A percentile compares a stretch with the other conserved stretches of the same genome.
Conservation (phyloP, 2,797 vertebrate species). For the Hydrolagus colliei region DNA sequence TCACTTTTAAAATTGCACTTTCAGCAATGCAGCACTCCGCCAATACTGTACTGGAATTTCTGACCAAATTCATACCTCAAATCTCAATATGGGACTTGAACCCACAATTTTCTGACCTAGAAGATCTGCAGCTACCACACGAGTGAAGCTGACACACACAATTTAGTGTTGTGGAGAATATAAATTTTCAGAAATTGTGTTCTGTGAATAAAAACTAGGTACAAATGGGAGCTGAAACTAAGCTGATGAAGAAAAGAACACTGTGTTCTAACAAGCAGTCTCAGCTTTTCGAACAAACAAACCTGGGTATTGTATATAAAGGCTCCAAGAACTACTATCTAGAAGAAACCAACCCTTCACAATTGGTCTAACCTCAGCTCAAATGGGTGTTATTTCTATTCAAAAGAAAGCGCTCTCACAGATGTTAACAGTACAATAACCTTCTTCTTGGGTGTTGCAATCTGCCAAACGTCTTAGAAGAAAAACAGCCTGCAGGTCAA, state of each 20-base stretch:
- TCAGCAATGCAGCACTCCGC: too few species aligned
- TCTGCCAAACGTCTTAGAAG: background rate
- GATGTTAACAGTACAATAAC: background rate
- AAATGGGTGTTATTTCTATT: background rate
- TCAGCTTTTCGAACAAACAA: constrained; percentile 48
- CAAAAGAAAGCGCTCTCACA: background rate
- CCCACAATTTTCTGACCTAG: too few species aligned
- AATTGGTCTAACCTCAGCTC: background rate
- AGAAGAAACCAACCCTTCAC: constrained; percentile 23
- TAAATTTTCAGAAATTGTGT: constrained; percentile 16
- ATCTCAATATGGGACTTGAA: too few species aligned
- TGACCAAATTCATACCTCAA: too few species aligned
- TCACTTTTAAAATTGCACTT: too few species aligned
- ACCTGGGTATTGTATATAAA: constrained; percentile 33
- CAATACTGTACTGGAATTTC: too few species aligned
- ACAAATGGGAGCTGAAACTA: constrained; percentile 18
- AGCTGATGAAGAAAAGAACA: constrained; percentile 52
- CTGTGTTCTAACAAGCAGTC: constrained; percentile 39
- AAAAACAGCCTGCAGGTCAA: background rate
- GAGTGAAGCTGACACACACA: too few species aligned
- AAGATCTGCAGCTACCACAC: too few species aligned
- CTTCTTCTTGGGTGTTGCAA: constrained; percentile 3
- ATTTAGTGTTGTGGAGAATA: constrained; percentile 1
- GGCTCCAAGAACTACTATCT: constrained; percentile 22
- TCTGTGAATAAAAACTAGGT: constrained; percentile 28